A percentile compares a stretch with the other conserved stretches of the same genome.
phyloP scores from a whole-genome alignment of 2,888 invertebrate species.

The Spilosoma lubricipeda region DNA sequence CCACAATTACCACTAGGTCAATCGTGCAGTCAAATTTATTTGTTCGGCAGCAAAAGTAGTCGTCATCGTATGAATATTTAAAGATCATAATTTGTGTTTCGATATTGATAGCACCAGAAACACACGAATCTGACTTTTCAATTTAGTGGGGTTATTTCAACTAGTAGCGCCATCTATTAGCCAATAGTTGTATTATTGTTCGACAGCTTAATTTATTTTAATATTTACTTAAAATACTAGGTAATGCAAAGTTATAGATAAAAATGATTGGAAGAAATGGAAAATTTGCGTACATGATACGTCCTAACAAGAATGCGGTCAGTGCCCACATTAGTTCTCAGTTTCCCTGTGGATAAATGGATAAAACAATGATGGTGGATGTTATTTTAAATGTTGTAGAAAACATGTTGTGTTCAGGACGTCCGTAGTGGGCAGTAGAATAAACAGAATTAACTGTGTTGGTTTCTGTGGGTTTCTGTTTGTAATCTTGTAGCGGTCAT shows the following conservation, averaged over 20 bases:
- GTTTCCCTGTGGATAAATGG: background rate
- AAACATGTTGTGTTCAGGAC: background rate
- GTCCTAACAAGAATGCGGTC: background rate
- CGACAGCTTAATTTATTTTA: background rate
- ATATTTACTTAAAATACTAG: too few relatives aligned
- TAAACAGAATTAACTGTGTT: conserved; percentile 11
- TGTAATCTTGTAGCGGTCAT: conserved; percentile 11
- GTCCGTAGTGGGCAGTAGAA: conserved; percentile 5
- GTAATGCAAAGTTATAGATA: background rate
- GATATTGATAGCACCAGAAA: background rate
- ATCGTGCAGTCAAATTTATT: too few relatives aligned
- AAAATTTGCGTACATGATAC: background rate
- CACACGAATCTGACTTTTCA: background rate
- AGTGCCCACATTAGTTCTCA: background rate
- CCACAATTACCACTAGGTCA: too few relatives aligned
- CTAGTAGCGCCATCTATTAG: conserved; percentile 6
- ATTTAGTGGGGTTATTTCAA: background rate
- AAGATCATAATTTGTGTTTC: background rate
- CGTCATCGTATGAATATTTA: too few relatives aligned
- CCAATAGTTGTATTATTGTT: background rate
- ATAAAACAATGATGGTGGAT: background rate
- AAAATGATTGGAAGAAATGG: conserved; percentile 12
- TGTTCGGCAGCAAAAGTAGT: too few relatives aligned
- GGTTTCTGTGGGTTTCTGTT: conserved; percentile 9
- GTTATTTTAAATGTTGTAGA: background rate